Conservation (phyloP, 2,888 invertebrate species). For the Lucinisca nassula region DNA sequence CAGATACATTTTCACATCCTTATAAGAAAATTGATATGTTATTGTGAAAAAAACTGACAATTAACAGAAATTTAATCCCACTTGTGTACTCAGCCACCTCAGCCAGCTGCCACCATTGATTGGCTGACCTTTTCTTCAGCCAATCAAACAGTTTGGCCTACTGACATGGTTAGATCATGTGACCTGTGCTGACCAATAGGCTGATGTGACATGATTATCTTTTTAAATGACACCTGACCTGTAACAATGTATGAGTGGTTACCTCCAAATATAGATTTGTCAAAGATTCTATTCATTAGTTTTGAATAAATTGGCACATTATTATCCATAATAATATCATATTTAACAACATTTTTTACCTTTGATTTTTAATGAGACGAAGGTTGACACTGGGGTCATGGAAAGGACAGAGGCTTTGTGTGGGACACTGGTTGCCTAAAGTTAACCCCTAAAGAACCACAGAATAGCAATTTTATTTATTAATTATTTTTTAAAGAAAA, state of each 20-base stretch:
- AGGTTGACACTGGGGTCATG: neutral
- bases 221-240: neutral
- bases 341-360: neutral
- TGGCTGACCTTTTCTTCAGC: neutral
- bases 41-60: no score
- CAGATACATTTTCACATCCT: no score
- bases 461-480: no score
- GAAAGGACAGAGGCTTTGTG: neutral
- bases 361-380: neutral
- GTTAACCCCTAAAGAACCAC: no score
- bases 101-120: neutral
- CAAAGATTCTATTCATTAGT: neutral
- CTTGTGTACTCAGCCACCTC: neutral
- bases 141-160: slow-evolving; percentile 1
- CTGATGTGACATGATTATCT: neutral
- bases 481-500: no score
- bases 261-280: no score
- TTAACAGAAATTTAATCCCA: neutral
- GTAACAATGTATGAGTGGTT: neutral
- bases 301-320: neutral
- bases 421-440: no score
- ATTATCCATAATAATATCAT: neutral
- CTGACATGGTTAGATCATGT: slow-evolving; percentile 3
- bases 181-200: neutral
- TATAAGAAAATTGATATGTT: no score